Conservation (phyloP, 2,797 vertebrate species). For the Lates japonicus region DNA sequence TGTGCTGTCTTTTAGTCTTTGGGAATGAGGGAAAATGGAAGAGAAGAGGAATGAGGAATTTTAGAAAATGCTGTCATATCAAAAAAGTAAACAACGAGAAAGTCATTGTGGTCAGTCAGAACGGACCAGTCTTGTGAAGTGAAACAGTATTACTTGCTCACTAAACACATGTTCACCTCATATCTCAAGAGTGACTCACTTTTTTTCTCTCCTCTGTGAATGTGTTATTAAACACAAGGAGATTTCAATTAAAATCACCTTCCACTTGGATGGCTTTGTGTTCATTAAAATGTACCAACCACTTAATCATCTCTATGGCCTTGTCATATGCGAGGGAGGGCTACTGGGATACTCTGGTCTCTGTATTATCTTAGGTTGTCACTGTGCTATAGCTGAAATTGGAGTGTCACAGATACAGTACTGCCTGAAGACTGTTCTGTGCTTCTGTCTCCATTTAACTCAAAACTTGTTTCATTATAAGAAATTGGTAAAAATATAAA, state of each 20-base stretch:
- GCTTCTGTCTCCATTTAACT: slow-evolving; percentile 50
- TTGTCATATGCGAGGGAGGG: slow-evolving; percentile 88
- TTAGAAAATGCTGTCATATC: not conserved
- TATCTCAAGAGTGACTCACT: slow-evolving; percentile 87
- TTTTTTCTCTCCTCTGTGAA: slow-evolving; percentile 76
- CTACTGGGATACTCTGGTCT: slow-evolving; percentile 88
- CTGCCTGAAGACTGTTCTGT: slow-evolving; percentile 46
- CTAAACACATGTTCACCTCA: slow-evolving; percentile 56
- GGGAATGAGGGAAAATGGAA: not conserved
- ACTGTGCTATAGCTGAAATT: slow-evolving; percentile 59
- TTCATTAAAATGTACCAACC: slow-evolving; percentile 94
- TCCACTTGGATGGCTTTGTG: slow-evolving; percentile 92
- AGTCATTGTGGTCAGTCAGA: not conserved
- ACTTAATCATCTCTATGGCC: slow-evolving; percentile 92
- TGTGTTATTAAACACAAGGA: slow-evolving; percentile 91
- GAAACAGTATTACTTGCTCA: slow-evolving; percentile 49
- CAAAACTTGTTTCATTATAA: slow-evolving; percentile 43
- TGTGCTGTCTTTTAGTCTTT: not conserved
- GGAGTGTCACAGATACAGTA: slow-evolving; percentile 48
- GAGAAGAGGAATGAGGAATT: not conserved
- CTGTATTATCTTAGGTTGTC: slow-evolving; percentile 88
- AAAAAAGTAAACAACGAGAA: slow-evolving; percentile 7
- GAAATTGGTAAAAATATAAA: slow-evolving; percentile 32
- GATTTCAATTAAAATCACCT: slow-evolving; percentile 97
- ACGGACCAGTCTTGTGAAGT: slow-evolving; percentile 31